Base-by-base conservation (phyloP, 2,888 invertebrate species). In the Drosophila rellima region DNA sequence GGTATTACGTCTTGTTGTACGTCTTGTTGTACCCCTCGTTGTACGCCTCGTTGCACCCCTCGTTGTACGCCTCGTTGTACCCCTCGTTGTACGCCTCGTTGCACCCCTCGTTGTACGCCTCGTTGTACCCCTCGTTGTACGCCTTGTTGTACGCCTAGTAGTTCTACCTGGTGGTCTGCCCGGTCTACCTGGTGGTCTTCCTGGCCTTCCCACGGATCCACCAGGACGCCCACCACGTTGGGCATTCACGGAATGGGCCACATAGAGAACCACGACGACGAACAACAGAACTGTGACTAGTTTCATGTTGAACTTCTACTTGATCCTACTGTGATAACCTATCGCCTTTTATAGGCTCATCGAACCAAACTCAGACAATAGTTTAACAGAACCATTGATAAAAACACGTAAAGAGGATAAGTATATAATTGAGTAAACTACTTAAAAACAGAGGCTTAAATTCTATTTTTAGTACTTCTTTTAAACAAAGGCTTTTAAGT, bases 231-330 rank as follows among this genome's bases (percentile, higher is more conserved):
- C 13, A 4, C 29, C 20, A 17, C 62, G 11, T 39, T 62, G 62
- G 2, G 37, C 54, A 8, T 45, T 45, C n/a, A 23, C 61, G 8
- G 44, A 61, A n/a, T 7, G 10, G 5, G 26, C 15, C 15, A 54
- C 54, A 31, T 37, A 54, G 17, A 61, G 45, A 2, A 54, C 45
- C 1, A 61, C 61, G 0, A 37, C 15, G 3, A 45, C 6, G 11
- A 54, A 17, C 37, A 54, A 44, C 3, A 54, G 15, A n/a, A 61
- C 15, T 31, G 61, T 39, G 3, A 54, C 13, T n/a, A 17, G 29
- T 20, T 54, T 54, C 61, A 61, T 61, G 11, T 15, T 54, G n/a
- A 10, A 31, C n/a, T 54, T 18, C 8, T 40, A 13, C 18, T 15
- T 40, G 18, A 54, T 40, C 10, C 10, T 8, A 20, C 40, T 17